Evolutionary conservation across 2,797 vertebrate genomes (phyloP).

Genomic region (Tadarida brasiliensis): DNA sequence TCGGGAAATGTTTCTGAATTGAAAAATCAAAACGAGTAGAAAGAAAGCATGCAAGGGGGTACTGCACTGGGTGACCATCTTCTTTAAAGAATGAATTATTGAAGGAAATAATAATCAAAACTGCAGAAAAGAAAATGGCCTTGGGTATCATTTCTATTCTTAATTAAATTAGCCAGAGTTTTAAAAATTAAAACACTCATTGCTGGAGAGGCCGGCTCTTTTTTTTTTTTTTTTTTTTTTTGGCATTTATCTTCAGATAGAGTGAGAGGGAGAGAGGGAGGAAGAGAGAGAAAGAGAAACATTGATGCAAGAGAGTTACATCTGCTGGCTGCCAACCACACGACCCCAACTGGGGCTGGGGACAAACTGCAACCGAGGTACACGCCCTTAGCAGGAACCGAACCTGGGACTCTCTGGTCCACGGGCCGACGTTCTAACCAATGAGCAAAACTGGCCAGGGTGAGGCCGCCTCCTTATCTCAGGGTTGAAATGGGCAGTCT

Average conservation of each 20-base stretch:
- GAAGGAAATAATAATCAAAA: conserved; percentile 17
- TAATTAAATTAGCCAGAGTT: conserved; percentile 43
- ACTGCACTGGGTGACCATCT: background rate
- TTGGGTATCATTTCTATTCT: conserved; percentile 44
- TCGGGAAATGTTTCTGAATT: conserved; percentile 9
- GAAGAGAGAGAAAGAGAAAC: too few species aligned
- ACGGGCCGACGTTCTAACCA: too few species aligned
- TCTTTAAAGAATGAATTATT: background rate
- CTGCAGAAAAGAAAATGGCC: conserved; percentile 22
- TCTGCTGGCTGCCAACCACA: too few species aligned
- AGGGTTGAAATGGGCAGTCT: background rate
- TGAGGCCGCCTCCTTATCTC: background rate
- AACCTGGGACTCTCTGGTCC: too few species aligned
- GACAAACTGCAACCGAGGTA: too few species aligned
- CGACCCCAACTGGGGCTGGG: too few species aligned
- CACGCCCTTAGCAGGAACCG: too few species aligned
- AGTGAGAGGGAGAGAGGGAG: too few species aligned
- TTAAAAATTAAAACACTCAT: background rate
- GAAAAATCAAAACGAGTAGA: background rate
- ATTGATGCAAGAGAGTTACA: too few species aligned
- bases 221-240: background rate
- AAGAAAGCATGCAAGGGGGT: background rate
- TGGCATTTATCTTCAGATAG: too few species aligned
- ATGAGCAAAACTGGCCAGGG: too few species aligned
- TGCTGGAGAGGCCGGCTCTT: background rate